Base-by-base conservation (phyloP, 2,797 vertebrate genomes). In the Hafferia zeledoni region DNA sequence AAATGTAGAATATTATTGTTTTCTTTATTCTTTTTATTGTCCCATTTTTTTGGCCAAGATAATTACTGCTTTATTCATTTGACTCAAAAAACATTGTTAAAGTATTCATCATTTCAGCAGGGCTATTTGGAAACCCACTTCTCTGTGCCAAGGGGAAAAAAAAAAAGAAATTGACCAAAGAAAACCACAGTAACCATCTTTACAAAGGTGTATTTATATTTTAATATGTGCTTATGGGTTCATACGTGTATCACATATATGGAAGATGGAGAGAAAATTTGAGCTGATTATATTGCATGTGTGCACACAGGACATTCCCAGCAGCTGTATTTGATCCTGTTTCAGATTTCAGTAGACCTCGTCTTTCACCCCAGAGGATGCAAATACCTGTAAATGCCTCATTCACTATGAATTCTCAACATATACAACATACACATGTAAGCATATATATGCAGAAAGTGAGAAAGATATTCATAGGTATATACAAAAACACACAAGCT, bases 101-200 rank as follows among this genome's bases (percentile, higher is more conserved):
- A 89, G 90, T 61, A 90, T 95, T 96, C 77, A 86, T 97, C 95
- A 97, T 97, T 97, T 97, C 90, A 95, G 64, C 89, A 97, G 96
- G 96, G 91, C 87, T 97, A 85, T 97, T 96, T 97, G 89, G 79
- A 95, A 97, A 96, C 74, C 28, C 61, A 88, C 96, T 96, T 96
- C 83, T 95, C 74, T 80, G 89, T 92, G 76, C 75, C 89, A 96
- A 92, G 81, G 80, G 33, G 56, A 47, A 87, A 59, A 87, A 96
- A 56, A 84, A 96, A 89, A 75, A 92, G 23, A 82, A 85, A 93
- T 47, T 71, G 31, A 80, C 83, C 76, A 88, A 89, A 93, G 75
- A 60, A 97, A 94, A 92, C 82, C 53, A 30, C 84, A 92, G 11
- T 47, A 87, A 83, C 28, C 41, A 71, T 91, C 44, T 92, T 96